These are phyloP conservation scores for Agonopterix heracliana DNA, from an alignment of 2,888 invertebrate genomes.

Conservation along the genomic window DNA sequence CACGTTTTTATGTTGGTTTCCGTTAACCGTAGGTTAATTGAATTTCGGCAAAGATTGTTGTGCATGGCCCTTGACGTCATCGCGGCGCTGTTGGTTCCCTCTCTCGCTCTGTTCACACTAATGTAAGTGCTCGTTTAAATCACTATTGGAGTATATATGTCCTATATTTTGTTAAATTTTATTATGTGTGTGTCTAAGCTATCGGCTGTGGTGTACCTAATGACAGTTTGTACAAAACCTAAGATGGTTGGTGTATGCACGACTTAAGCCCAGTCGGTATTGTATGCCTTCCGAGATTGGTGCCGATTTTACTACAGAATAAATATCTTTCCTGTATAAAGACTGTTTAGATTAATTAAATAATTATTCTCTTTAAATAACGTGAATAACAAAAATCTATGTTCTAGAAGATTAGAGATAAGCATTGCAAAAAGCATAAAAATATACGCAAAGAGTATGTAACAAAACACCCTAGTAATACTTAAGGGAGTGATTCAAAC, in stretches of 20 bases:
- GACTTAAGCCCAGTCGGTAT: slow-evolving; percentile 7
- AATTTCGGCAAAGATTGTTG: slow-evolving; percentile 4
- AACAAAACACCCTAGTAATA: no score
- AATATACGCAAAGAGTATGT: no score
- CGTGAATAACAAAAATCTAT: no score
- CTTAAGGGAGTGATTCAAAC: no score
- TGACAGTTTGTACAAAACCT: slow-evolving; percentile 12
- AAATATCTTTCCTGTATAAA: not conserved
- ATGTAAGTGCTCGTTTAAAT: slow-evolving; percentile 62
- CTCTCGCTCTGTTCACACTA: slow-evolving; percentile 48
- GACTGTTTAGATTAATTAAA: no score
- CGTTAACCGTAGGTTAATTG: slow-evolving; percentile 20
- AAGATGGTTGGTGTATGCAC: not conserved
- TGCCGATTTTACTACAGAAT: not conserved
- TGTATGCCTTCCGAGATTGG: no score
- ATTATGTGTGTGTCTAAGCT: slow-evolving; percentile 63
- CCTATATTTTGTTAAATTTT: slow-evolving; percentile 75
- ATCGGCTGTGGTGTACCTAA: slow-evolving; percentile 52
- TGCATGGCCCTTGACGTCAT: slow-evolving; percentile 20
- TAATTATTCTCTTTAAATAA: no score
- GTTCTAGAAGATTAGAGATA: no score
- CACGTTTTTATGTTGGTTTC: slow-evolving; percentile 19
- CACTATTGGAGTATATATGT: slow-evolving; percentile 61
- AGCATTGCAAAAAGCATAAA: no score
- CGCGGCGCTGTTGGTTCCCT: slow-evolving; percentile 68